A percentile compares a stretch with the other conserved stretches of the same genome.
Conservation (phyloP, 2,113 vertebrate genomes). For the Microcebus murinus region DNA sequence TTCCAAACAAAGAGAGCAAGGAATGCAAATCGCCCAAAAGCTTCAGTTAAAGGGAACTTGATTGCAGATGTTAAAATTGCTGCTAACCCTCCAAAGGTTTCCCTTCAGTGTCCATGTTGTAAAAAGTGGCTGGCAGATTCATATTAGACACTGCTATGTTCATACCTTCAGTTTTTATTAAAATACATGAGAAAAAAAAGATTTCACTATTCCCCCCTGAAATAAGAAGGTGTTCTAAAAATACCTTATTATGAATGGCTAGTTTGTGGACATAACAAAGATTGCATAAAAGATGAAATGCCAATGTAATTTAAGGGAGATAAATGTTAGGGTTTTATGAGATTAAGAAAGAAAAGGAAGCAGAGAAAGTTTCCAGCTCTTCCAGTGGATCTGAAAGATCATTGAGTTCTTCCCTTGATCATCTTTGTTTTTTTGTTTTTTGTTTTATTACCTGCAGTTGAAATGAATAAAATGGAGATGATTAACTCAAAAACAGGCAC, state of each 20-base stretch:
- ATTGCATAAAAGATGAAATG: conserved; percentile 1
- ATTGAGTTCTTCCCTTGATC: neutral
- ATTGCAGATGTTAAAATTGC: neutral
- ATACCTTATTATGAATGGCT: neutral
- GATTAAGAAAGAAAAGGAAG: neutral
- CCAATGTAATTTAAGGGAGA: conserved; percentile 14
- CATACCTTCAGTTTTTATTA: conserved; percentile 1
- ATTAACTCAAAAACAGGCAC: conserved; percentile 15
- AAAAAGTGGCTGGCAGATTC: neutral
- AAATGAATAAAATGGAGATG: conserved; percentile 35
- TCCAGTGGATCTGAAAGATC: neutral
- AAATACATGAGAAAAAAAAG: neutral
- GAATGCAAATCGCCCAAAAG: neutral
- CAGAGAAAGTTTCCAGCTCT: neutral
- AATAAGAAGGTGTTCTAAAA: neutral
- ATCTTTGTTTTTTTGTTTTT: neutral
- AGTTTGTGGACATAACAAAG: neutral
- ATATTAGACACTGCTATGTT: neutral
- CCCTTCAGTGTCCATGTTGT: neutral
- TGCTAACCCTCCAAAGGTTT: neutral
- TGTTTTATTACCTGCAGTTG: neutral
- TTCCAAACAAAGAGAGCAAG: conserved; percentile 27
- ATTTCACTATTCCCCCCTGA: neutral
- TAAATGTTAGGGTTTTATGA: conserved; percentile 33
- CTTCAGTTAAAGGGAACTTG: conserved; percentile 33